Base-by-base conservation (phyloP, 2,888 invertebrate genomes). In the Apocheima hispidaria region DNA sequence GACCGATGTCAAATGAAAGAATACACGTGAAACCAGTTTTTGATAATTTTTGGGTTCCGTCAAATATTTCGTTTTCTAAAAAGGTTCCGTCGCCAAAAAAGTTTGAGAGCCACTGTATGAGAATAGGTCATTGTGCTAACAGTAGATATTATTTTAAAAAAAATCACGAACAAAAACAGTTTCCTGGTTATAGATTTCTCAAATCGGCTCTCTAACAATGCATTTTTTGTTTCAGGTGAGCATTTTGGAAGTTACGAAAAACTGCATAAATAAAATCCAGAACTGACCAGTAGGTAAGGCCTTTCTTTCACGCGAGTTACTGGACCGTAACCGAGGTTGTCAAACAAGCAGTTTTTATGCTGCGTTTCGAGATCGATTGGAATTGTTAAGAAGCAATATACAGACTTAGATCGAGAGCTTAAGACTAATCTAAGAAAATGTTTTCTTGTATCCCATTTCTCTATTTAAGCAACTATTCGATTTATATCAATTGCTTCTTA, bases 221-320 rank as follows among this genome's bases (percentile, higher is more conserved):
- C 48, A 51, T 53, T 63, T 67, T 66, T 77, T 77, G 75, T 79
- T 78, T 66, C 78, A 78, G 78, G 78, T 78, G 58, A 75, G 72
- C 70, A 70, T 49, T 71, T 56, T 40, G 46, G 33, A 55, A 46
- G 53, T 51, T 10, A 53, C 50, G 49, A 70, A 70, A 75, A 65
- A 61, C 28, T 44, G 52, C 44, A 53, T 58, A 36, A 59, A 55
- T 36, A 66, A 63, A 66, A 63, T 53, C 18, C 16, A 43, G 30
- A n/a, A 40, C 55, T 61, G 4, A 21, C 21, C 60, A 38, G 58
- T 68, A 56, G 58, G 73, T 77, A 56, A 71, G 76, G 69, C 53
- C 16, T 66, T 78, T 78, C 74, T 53, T 50, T 54, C 10, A n/a
- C n/a, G n/a, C n/a, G 28, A 60, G 57, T 65, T 68, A 77, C 20